These are phyloP conservation scores for Zaprionus gabonicus DNA, from an alignment of 1,140 invertebrate genomes.

Conservation along the genomic window DNA sequence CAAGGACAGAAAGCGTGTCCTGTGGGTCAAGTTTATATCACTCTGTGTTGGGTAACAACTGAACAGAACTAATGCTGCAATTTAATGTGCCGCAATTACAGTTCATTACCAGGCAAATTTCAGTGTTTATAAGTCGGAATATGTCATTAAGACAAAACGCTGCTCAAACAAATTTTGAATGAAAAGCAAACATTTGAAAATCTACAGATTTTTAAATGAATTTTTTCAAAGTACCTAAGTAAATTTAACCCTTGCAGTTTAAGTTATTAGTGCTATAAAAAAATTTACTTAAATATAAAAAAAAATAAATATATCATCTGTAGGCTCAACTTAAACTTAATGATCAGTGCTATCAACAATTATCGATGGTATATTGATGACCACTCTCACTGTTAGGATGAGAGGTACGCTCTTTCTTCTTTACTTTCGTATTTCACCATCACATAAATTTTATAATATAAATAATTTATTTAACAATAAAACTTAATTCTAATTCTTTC, in stretches of 20 bases:
- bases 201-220: background rate
- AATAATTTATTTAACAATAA: slow-evolving; percentile 12
- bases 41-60: background rate
- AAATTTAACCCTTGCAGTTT: no score
- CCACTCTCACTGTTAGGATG: no score
- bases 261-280: no score
- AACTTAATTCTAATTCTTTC: background rate
- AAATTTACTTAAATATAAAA: no score
- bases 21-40: slow-evolving; percentile 50
- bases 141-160: background rate
- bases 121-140: background rate
- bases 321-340: no score
- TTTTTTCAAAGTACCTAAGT: background rate
- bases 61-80: slow-evolving; percentile 4
- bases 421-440: no score
- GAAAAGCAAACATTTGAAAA: background rate
- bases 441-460: background rate
- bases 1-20: slow-evolving; percentile 35
- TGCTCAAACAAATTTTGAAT: slow-evolving; percentile 17
- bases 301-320: no score
- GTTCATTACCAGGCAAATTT: slow-evolving; percentile 20
- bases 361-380: no score
- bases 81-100: slow-evolving; percentile 36
- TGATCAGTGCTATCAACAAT: no score
- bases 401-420: no score